Percentiles rank a stretch among this genome's conserved stretches.
Conservation (phyloP, 1,140 invertebrate species). For the Heterodera schachtii region DNA sequence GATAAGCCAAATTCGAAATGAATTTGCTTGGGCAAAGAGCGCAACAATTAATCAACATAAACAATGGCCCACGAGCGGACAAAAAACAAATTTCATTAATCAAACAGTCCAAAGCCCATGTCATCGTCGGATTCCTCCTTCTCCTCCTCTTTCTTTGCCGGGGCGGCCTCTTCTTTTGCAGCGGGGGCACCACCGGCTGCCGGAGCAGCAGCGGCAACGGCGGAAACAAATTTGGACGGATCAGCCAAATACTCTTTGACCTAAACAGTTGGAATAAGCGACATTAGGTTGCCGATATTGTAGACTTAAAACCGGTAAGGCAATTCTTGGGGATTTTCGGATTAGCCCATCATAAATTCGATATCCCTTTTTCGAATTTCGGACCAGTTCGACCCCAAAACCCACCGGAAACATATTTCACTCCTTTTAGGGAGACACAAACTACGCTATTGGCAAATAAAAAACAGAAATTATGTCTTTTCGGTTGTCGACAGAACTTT, state of each 20-base stretch:
- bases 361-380: too few species aligned
- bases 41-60: slow-evolving; percentile 39
- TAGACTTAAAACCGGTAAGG: too few species aligned
- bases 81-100: slow-evolving; percentile 66
- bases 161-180: slow-evolving; percentile 50
- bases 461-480: too few species aligned
- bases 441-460: too few species aligned
- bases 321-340: too few species aligned
- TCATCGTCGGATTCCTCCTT: slow-evolving; percentile 68
- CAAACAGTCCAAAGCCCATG: slow-evolving; percentile 70
- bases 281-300: too few species aligned
- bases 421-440: too few species aligned
- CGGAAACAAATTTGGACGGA: slow-evolving; percentile 68
- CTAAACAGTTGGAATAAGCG: slow-evolving; percentile 49
- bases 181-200: slow-evolving; percentile 54
- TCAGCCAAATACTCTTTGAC: slow-evolving; percentile 69
- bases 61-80: neutral
- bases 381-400: too few species aligned
- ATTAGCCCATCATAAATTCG: too few species aligned
- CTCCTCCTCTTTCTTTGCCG: slow-evolving; percentile 65
- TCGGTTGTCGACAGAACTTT: too few species aligned
- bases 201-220: slow-evolving; percentile 60
- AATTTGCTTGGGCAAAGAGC: neutral
- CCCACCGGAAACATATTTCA: neutral
- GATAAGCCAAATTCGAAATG: neutral